These are phyloP conservation scores for Ginglymostoma cirratum DNA, from an alignment of 2,113 vertebrate genomes.

Conservation along the genomic window DNA sequence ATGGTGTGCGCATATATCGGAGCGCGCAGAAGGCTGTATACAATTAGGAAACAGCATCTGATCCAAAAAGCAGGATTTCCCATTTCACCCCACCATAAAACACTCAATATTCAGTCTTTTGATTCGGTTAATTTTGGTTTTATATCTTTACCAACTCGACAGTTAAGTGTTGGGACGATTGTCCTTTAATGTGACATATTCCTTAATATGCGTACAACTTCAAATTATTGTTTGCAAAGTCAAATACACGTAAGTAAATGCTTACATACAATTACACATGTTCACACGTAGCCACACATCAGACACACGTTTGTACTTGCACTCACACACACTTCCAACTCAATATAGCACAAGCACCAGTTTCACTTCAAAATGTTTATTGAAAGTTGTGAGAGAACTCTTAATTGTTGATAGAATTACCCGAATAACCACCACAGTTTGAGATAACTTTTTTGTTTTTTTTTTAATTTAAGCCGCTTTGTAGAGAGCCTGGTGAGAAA, in stretches of 20 bases:
- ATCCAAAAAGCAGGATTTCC: background rate
- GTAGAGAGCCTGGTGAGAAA: background rate
- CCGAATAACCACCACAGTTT: constrained; percentile 76
- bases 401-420: constrained; percentile 54
- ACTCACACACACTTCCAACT: background rate
- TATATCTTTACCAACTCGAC: constrained; percentile 1
- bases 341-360: background rate
- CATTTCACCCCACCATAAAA: background rate
- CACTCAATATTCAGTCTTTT: background rate
- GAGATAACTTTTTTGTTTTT: constrained; percentile 61
- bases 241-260: background rate
- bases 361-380: constrained; percentile 56
- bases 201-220: constrained; percentile 2
- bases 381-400: constrained; percentile 82
- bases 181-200: constrained; percentile 14
- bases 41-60: background rate
- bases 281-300: background rate
- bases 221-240: background rate
- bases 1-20: background rate
- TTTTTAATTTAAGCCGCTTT: constrained; percentile 12
- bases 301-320: background rate
- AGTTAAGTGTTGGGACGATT: background rate
- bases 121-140: background rate
- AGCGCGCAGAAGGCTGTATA: background rate
- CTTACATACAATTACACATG: background rate